Conservation (phyloP, 2,113 vertebrate species). For the Thamnophis sirtalis region DNA sequence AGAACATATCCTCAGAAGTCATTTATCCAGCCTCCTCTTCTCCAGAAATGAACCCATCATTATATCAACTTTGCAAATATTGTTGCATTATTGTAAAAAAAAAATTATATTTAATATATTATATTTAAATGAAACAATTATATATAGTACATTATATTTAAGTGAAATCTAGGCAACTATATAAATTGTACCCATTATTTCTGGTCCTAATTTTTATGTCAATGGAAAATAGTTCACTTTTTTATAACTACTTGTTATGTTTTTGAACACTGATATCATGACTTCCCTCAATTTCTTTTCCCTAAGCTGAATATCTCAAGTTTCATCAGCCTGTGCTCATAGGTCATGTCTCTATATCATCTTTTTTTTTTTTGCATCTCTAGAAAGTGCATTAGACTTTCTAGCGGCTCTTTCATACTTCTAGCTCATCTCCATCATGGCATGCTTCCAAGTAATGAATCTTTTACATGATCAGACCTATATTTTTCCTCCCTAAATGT, state of each 20-base stretch:
- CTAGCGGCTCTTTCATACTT: background rate
- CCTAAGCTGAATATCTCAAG: background rate
- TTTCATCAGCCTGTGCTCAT: background rate
- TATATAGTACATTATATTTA: background rate
- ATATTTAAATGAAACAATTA: too few relatives aligned
- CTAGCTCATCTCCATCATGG: background rate
- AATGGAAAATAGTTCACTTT: background rate
- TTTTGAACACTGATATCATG: background rate
- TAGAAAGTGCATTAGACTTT: background rate
- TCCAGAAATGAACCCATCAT: background rate
- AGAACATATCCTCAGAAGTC: too few relatives aligned
- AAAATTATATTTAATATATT: too few relatives aligned
- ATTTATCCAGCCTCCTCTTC: background rate
- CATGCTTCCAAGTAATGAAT: background rate
- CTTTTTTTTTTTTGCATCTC: background rate
- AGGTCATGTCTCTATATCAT: background rate
- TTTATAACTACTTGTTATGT: background rate
- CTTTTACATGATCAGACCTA: background rate
- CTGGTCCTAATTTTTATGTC: background rate
- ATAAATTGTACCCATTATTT: background rate
- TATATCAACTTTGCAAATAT: background rate
- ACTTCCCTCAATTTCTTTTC: background rate
- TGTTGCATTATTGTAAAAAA: background rate
- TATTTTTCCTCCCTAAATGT: background rate
- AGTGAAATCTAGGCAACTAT: background rate